Conservation (phyloP, 2,888 invertebrate species). For the Cosmorhoe ocellata region DNA sequence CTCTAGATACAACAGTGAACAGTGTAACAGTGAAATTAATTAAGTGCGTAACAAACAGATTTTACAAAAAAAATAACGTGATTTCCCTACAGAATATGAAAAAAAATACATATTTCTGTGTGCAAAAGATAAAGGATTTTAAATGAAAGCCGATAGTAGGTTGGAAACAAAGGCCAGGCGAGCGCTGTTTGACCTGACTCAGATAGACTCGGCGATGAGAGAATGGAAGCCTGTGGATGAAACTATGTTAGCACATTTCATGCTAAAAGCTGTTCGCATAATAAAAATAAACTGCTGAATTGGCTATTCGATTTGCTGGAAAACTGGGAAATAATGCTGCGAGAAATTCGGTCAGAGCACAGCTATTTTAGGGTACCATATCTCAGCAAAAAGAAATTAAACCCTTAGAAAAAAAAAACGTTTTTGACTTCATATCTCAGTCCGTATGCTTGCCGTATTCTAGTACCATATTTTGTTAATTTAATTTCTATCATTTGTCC, state of each 20-base stretch:
- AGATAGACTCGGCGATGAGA: constrained; percentile 39
- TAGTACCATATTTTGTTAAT: no score
- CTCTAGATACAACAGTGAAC: no score
- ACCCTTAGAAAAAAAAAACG: no score
- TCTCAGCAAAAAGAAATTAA: no score
- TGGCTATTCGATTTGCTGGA: constrained; percentile 17
- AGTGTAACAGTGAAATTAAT: no score
- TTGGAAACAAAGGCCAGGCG: constrained; percentile 46
- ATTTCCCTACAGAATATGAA: constrained; percentile 22
- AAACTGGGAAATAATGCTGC: constrained; percentile 17
- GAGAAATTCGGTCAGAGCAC: constrained; percentile 10
- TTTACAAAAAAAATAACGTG: constrained; percentile 24
- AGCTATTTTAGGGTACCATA: not conserved
- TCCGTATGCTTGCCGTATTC: no score
- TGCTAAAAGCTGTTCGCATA: constrained; percentile 32
- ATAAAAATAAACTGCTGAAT: constrained; percentile 32
- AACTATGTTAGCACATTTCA: constrained; percentile 45
- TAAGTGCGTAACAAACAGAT: no score
- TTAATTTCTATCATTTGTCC: no score
- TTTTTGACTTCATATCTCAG: no score
- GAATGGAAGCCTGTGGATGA: constrained; percentile 41
- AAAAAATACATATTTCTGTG: constrained; percentile 34
- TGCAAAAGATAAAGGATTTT: constrained; percentile 43
- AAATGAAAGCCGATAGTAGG: constrained; percentile 46
- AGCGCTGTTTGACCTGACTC: constrained; percentile 56